Evolutionary conservation across 2,888 invertebrate genomes (phyloP), one percentile per base, ranked within the genome.

Genomic region (Agapetus fuscipes): DNA sequence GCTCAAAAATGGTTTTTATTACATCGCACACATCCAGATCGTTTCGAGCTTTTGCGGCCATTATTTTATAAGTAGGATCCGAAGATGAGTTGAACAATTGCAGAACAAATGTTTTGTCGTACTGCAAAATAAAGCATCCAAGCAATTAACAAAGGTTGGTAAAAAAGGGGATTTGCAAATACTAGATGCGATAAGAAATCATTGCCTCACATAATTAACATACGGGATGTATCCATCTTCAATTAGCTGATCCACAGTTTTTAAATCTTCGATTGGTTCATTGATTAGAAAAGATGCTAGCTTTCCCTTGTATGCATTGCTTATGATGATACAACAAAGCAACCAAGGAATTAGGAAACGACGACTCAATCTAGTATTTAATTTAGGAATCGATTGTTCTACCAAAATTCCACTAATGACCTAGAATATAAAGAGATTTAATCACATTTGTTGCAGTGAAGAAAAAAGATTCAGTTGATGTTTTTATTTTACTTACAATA

Each of bases 231-330:
- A 46, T 28, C 37, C 37, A 10, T 26, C 20, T 2, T 15, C 17
- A 7, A 38, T 33, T 3, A 46, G 32, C 13, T 46, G 20, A 7
- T 34, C 28, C 7, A 46, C 16, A 20, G 15, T 33, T 2, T 25
- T 17, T 2, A 36, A 12, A 3, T 17, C 17, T 10, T 28, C 13
- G 11, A 10, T 14, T n/a, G 35, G 35, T 11, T 41, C 36, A 11
- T 42, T 13, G 17, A 47, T 31, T 34, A 47, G 17, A 4, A 39
- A 13, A 2, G 41, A 34, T 6, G 44, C 37, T 5, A 47, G 39
- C 25, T 42, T 47, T 2, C 41, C 47, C 37, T 47, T 47, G 37
- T 44, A 47, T 3, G 37, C 31, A 11, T 44, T 42, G 17, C 41
- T 39, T 5, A 47, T 44, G 11, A 47, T 47, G 7, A 47, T 37